These are phyloP conservation scores for Amphipyra berbera DNA, from an alignment of 2,888 invertebrate genomes.

Conservation along the genomic window DNA sequence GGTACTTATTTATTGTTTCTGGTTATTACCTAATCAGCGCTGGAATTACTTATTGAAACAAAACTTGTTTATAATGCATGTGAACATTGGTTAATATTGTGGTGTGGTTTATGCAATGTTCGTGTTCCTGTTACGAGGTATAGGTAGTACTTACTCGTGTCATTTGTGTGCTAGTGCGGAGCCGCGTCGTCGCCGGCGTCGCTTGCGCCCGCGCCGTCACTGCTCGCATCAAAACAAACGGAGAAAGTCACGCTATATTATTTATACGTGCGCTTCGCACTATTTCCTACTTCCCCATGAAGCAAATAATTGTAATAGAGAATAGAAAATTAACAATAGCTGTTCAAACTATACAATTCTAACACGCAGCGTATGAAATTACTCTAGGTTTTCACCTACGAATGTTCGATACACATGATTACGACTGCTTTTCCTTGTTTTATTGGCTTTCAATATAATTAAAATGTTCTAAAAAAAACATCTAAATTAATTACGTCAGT, in stretches of 20 bases:
- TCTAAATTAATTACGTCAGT: background rate
- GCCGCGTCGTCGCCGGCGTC: constrained; percentile 45
- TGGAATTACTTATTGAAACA: constrained; percentile 45
- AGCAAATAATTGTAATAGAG: constrained; percentile 65
- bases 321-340: constrained; percentile 62
- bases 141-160: constrained; percentile 24
- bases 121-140: constrained; percentile 55
- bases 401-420: constrained; percentile 25
- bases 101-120: constrained; percentile 47
- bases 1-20: constrained; percentile 41
- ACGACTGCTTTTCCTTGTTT: constrained; percentile 16
- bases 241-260: constrained; percentile 82
- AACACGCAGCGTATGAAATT: constrained; percentile 36
- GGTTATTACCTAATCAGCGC: constrained; percentile 43
- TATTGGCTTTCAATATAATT: constrained; percentile 1
- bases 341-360: constrained; percentile 38
- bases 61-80: constrained; percentile 44
- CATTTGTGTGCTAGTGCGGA: constrained; percentile 25
- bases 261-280: constrained; percentile 75
- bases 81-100: constrained; percentile 45
- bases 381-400: constrained; percentile 31
- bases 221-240: constrained; percentile 80
- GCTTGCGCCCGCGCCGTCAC: constrained; percentile 37
- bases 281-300: constrained; percentile 79
- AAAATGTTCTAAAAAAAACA: constrained; percentile 2